Conservation (phyloP, 2,113 vertebrate genomes). For the Carassius gibelio region DNA sequence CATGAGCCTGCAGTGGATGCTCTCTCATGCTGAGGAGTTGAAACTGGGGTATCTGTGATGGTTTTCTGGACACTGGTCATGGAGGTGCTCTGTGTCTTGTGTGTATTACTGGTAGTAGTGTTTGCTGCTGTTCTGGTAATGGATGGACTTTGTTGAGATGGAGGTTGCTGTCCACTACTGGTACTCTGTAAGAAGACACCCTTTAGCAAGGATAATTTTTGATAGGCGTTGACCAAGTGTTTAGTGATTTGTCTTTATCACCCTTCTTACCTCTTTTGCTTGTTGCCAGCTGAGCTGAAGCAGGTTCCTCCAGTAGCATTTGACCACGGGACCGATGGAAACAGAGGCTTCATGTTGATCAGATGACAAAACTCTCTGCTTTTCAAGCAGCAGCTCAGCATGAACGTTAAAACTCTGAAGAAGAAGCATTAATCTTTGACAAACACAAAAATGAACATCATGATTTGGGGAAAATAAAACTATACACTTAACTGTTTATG, state of each 20-base stretch:
- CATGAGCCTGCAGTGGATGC: background rate
- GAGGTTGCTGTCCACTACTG: constrained; percentile 18
- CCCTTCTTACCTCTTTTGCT: constrained; percentile 57
- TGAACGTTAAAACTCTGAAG: constrained; percentile 86
- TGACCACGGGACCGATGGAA: constrained; percentile 85
- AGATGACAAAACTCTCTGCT: constrained; percentile 47
- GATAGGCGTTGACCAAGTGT: background rate
- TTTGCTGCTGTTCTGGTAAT: constrained; percentile 5
- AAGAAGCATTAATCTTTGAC: constrained; percentile 84
- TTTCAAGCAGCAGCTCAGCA: constrained; percentile 66
- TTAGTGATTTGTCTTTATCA: background rate
- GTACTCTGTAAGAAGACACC: constrained; percentile 33
- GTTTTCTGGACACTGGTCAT: background rate
- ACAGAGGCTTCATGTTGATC: constrained; percentile 68
- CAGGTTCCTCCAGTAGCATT: constrained; percentile 83
- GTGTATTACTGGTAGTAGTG: background rate
- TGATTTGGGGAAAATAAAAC: background rate
- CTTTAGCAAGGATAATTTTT: background rate
- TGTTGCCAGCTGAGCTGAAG: constrained; percentile 72
- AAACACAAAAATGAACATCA: background rate
- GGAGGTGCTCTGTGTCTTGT: background rate
- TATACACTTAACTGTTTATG: background rate
- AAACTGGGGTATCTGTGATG: constrained; percentile 37
- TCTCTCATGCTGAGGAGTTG: background rate
- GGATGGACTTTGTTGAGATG: background rate